These are phyloP conservation scores for Lycodopsis pacificus DNA, from an alignment of 2,797 vertebrate genomes.

Conservation along the genomic window DNA sequence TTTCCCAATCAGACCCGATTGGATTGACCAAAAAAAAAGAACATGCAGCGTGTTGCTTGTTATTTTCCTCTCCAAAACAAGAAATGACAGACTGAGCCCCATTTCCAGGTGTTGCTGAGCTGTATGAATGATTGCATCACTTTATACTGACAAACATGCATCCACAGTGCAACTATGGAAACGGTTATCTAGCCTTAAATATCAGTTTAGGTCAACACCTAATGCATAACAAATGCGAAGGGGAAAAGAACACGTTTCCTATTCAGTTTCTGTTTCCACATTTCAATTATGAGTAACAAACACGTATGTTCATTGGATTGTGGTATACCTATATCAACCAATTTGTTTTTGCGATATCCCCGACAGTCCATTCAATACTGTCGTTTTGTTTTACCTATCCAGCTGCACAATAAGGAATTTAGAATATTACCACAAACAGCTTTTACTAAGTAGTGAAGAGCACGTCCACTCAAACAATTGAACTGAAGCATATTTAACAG, in stretches of 20 bases:
- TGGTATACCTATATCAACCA: slow-evolving; percentile 9
- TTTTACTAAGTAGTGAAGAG: slow-evolving; percentile 14
- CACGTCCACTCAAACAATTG: background rate
- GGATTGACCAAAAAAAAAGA: slow-evolving; percentile 13
- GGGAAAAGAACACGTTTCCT: slow-evolving; percentile 10
- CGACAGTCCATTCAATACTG: slow-evolving; percentile 27
- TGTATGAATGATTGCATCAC: slow-evolving; percentile 47
- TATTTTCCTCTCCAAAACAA: slow-evolving; percentile 18
- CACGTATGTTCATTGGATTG: slow-evolving; percentile 18
- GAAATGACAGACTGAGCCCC: slow-evolving; percentile 11
- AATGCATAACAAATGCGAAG: slow-evolving; percentile 18
- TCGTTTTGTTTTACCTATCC: slow-evolving; percentile 27
- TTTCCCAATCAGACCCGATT: slow-evolving; percentile 37
- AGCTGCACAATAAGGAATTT: slow-evolving; percentile 13
- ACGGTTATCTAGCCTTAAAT: slow-evolving; percentile 19
- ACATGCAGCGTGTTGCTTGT: background rate
- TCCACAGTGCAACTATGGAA: background rate
- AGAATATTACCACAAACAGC: slow-evolving; percentile 13
- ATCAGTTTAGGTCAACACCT: slow-evolving; percentile 21
- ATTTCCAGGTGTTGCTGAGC: slow-evolving; percentile 33
- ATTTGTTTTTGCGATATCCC: slow-evolving; percentile 36
- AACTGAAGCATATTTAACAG: background rate
- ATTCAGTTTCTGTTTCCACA: background rate
- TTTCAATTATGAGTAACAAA: slow-evolving; percentile 16
- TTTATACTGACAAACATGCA: slow-evolving; percentile 23